phyloP scores from a whole-genome alignment of 2,113 vertebrate species.

The Asarcornis scutulata region DNA sequence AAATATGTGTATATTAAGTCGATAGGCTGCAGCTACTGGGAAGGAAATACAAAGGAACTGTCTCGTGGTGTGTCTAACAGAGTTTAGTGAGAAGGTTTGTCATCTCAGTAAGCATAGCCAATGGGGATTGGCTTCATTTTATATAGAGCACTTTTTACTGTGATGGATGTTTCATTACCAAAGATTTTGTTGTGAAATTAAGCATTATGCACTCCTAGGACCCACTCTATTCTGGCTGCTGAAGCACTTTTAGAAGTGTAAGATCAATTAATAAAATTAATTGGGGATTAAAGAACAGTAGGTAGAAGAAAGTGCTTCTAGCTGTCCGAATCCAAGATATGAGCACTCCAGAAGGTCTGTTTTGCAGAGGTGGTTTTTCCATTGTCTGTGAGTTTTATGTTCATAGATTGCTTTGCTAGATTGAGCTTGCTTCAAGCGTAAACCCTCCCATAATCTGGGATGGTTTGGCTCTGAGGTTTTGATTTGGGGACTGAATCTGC shows the following conservation, averaged over 20 bases:
- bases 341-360: background rate
- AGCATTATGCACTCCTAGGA: constrained; percentile 17
- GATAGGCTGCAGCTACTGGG: background rate
- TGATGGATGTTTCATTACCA: constrained; percentile 54
- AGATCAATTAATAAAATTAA: constrained; percentile 37
- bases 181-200: constrained; percentile 21
- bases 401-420: background rate
- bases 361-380: background rate
- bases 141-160: constrained; percentile 20
- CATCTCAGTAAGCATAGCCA: background rate
- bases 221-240: background rate
- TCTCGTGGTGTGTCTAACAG: background rate
- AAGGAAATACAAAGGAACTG: constrained; percentile 8
- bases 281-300: background rate
- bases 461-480: background rate
- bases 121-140: constrained; percentile 33
- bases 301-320: background rate
- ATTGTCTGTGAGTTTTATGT: background rate
- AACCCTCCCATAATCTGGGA: background rate
- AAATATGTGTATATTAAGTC: background rate
- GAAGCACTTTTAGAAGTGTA: constrained; percentile 42
- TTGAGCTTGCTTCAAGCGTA: background rate
- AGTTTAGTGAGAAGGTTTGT: background rate
- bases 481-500: background rate
- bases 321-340: background rate